phyloP scores from a whole-genome alignment of 2,113 vertebrate genomes.

The Microcebus murinus region DNA sequence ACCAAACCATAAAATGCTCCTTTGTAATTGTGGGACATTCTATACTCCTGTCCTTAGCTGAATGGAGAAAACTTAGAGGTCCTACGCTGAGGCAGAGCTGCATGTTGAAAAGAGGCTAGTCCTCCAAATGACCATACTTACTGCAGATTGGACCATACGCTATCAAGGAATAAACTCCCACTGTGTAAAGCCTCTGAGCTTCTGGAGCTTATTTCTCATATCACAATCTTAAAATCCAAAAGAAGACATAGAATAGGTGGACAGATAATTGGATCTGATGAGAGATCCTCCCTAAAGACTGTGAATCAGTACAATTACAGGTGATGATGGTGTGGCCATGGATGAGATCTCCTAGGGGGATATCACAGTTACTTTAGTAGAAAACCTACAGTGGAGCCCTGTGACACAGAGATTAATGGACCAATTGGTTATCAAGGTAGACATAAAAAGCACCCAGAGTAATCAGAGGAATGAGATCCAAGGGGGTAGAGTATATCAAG shows the following conservation, averaged over 20 bases:
- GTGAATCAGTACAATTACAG: not conserved
- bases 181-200: not conserved
- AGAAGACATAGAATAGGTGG: not conserved
- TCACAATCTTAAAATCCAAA: not conserved
- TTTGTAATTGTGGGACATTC: not conserved
- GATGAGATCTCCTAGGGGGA: not conserved
- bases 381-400: not conserved
- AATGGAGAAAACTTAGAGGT: not conserved
- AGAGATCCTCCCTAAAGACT: not conserved
- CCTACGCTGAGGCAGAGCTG: not conserved
- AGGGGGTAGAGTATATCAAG: not conserved
- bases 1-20: not conserved
- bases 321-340: not conserved
- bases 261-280: not conserved
- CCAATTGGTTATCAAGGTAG: not conserved
- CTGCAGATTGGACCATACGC: not conserved
- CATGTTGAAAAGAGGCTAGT: not conserved
- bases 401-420: not conserved
- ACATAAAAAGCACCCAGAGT: not conserved
- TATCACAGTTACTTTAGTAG: not conserved
- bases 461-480: not conserved
- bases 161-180: not conserved
- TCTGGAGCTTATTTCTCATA: not conserved
- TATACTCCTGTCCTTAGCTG: not conserved
- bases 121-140: not conserved